phyloP scores from a whole-genome alignment of 2,888 invertebrate genomes.

The Pterostichus madidus region DNA sequence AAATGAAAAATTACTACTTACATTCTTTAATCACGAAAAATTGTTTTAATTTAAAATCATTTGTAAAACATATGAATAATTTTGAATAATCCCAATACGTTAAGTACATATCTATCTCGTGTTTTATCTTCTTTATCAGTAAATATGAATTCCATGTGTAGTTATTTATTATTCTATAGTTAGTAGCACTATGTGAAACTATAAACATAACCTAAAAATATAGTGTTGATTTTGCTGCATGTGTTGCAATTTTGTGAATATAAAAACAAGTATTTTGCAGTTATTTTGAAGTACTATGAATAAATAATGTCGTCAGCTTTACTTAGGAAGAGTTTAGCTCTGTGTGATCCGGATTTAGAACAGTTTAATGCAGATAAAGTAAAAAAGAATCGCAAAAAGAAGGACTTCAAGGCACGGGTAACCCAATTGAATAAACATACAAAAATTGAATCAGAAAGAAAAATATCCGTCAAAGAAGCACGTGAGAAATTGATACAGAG shows the following conservation, averaged over 20 bases:
- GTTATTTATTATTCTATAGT: too few species aligned
- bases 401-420: conserved; percentile 69
- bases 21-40: background rate
- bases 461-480: conserved; percentile 74
- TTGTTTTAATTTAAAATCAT: background rate
- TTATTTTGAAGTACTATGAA: conserved; percentile 9
- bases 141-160: too few species aligned
- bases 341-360: conserved; percentile 73
- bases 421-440: conserved; percentile 55
- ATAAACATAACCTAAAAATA: too few species aligned
- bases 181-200: too few species aligned
- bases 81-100: too few species aligned
- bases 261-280: too few species aligned
- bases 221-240: too few species aligned
- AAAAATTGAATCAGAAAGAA: conserved; percentile 71
- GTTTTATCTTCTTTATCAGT: too few species aligned
- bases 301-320: conserved; percentile 74
- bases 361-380: conserved; percentile 57
- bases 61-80: background rate
- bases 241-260: too few species aligned
- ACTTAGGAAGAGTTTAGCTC: conserved; percentile 73
- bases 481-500: conserved; percentile 72
- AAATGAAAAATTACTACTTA: conserved; percentile 2
- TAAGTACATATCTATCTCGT: too few species aligned
- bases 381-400: conserved; percentile 70